phyloP scores from a whole-genome alignment of 2,888 invertebrate species.

The Neria commutata region DNA sequence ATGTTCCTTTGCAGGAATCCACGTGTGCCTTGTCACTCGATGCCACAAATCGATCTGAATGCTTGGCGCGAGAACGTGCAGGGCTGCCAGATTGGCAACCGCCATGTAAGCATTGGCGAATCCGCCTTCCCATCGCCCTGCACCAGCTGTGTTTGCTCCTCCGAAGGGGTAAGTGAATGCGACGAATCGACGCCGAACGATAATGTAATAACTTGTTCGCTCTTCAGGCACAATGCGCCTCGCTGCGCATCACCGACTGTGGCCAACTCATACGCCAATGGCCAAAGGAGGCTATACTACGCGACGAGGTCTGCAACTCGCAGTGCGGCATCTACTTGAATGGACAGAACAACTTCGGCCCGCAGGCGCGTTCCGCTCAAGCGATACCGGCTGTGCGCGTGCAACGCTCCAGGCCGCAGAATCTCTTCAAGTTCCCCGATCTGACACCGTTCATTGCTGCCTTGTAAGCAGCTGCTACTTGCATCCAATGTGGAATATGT shows the following conservation, averaged over 20 bases:
- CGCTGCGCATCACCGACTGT: slow-evolving; percentile 86
- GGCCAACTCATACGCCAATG: slow-evolving; percentile 81
- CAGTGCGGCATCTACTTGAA: slow-evolving; percentile 81
- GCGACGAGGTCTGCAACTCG: slow-evolving; percentile 88
- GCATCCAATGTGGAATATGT: not conserved
- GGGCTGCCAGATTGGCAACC: slow-evolving; percentile 82
- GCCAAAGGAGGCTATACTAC: slow-evolving; percentile 78
- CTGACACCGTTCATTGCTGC: slow-evolving; percentile 66
- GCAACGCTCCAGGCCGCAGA: slow-evolving; percentile 61
- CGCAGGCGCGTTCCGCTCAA: slow-evolving; percentile 53
- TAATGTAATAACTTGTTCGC: not conserved
- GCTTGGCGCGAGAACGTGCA: slow-evolving; percentile 84
- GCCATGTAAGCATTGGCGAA: slow-evolving; percentile 79
- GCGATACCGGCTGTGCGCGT: slow-evolving; percentile 53
- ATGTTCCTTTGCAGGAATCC: slow-evolving; percentile 71
- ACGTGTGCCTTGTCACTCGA: slow-evolving; percentile 79
- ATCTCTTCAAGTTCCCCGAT: slow-evolving; percentile 76
- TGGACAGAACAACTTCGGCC: slow-evolving; percentile 48
- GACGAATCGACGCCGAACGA: not conserved
- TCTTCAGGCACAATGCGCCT: slow-evolving; percentile 85
- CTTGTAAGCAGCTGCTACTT: slow-evolving; percentile 36
- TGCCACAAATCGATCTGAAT: slow-evolving; percentile 80
- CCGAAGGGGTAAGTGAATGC: slow-evolving; percentile 83
- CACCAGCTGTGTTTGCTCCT: slow-evolving; percentile 85
- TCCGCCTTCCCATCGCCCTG: slow-evolving; percentile 90